A percentile compares a stretch with the other conserved stretches of the same genome.
Conservation (phyloP, 2,888 invertebrate genomes). For the Cerastis rubricosa region DNA sequence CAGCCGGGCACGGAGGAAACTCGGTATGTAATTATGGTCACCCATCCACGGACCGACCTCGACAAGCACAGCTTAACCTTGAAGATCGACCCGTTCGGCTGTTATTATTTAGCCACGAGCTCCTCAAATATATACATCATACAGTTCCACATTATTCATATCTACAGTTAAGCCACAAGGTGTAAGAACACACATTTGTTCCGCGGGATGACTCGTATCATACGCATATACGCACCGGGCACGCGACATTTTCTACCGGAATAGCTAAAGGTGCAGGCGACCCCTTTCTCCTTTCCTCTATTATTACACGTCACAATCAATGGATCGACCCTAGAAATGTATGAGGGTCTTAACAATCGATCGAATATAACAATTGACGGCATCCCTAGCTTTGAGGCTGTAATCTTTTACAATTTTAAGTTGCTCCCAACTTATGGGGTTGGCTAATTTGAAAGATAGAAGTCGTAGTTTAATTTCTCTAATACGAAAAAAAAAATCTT, state of each 20-base stretch:
- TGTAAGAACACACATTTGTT: slow-evolving; percentile 68
- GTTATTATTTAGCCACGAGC: too few species aligned
- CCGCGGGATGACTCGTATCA: slow-evolving; percentile 51
- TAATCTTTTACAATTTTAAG: slow-evolving; percentile 65
- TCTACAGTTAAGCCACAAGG: slow-evolving; percentile 66
- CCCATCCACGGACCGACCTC: too few species aligned
- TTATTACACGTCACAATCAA: slow-evolving; percentile 77
- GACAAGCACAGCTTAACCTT: too few species aligned
- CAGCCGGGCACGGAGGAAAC: too few species aligned
- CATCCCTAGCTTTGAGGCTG: slow-evolving; percentile 60
- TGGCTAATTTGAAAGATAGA: slow-evolving; percentile 12
- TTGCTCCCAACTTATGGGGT: slow-evolving; percentile 47
- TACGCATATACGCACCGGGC: slow-evolving; percentile 72
- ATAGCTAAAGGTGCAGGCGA: slow-evolving; percentile 82
- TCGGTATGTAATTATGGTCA: too few species aligned
- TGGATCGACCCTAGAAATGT: slow-evolving; percentile 76
- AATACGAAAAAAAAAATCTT: not conserved
- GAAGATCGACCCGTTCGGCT: too few species aligned
- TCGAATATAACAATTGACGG: slow-evolving; percentile 68
- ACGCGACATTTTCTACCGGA: slow-evolving; percentile 82
- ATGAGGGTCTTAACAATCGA: slow-evolving; percentile 78
- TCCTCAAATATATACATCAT: too few species aligned
- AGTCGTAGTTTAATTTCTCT: not conserved
- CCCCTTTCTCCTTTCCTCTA: slow-evolving; percentile 84
- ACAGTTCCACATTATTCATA: not conserved